Conservation (phyloP, 2,888 invertebrate species). For the Amitus sp. region DNA sequence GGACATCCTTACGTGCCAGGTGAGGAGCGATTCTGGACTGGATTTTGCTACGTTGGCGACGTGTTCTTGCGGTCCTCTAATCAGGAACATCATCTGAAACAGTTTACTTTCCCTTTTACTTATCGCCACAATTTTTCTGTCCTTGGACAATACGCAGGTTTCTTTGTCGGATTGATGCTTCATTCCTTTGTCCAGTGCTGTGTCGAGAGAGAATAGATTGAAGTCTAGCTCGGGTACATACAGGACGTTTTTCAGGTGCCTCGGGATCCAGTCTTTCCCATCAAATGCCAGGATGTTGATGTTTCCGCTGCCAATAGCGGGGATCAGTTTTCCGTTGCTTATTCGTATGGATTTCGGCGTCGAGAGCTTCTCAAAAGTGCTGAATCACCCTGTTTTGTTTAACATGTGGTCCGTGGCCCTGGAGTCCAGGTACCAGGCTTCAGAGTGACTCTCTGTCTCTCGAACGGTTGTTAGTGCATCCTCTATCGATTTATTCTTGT, state of each 20-base stretch:
- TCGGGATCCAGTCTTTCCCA: not conserved
- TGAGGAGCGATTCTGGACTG: constrained; percentile 6
- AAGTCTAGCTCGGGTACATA: constrained; percentile 15
- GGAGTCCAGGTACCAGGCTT: constrained; percentile 21
- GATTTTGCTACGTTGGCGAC: constrained; percentile 1
- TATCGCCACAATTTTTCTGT: constrained; percentile 14
- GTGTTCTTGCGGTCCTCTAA: not conserved
- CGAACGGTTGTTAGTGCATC: not conserved
- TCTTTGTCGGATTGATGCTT: constrained; percentile 18
- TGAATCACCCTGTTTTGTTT: not conserved
- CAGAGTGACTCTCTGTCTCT: not conserved
- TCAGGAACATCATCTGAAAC: not conserved
- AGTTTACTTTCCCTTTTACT: not conserved
- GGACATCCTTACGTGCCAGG: constrained; percentile 25
- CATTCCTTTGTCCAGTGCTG: constrained; percentile 31
- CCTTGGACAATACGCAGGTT: constrained; percentile 10
- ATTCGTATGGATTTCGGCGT: not conserved
- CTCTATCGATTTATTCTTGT: not conserved
- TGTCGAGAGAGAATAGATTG: constrained; percentile 21
- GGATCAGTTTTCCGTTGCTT: not conserved
- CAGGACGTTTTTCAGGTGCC: constrained; percentile 4
- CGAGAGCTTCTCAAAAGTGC: not conserved
- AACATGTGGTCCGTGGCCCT: constrained; percentile 27
- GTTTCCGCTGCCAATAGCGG: not conserved
- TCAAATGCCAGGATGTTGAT: not conserved